Evolutionary conservation across 2,113 vertebrate species (phyloP).

Genomic region (Myxocyprinus asiaticus): DNA sequence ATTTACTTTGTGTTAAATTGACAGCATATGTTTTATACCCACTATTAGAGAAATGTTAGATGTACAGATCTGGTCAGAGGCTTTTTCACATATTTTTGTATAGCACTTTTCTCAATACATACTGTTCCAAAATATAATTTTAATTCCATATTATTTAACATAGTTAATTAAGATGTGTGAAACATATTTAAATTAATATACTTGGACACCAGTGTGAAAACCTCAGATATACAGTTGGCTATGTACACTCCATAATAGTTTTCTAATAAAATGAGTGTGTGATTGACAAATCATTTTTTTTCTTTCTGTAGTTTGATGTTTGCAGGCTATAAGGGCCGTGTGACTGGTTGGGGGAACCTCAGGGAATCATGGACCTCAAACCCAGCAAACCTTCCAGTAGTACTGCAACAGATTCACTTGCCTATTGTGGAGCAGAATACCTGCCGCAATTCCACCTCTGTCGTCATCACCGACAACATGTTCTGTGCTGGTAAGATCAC

Average conservation of each 20-base stretch:
- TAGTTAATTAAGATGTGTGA: no score
- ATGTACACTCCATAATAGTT: neutral
- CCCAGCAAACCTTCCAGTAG: constrained; percentile 62
- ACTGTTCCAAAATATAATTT: no score
- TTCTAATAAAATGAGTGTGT: neutral
- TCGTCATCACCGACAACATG: constrained; percentile 92
- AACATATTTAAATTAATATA: no score
- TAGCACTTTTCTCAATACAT: no score
- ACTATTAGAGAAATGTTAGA: no score
- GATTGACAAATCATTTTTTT: neutral
- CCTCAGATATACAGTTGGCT: neutral
- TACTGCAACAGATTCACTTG: constrained; percentile 87
- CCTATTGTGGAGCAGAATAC: constrained; percentile 78
- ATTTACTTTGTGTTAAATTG: no score
- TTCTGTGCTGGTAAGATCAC: constrained; percentile 87
- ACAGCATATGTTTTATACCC: no score
- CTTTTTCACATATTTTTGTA: no score
- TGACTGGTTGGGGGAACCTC: constrained; percentile 94
- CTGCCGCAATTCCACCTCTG: constrained; percentile 82
- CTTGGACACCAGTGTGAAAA: no score
- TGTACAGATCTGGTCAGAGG: no score
- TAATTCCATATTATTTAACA: no score
- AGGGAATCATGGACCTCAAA: constrained; percentile 77
- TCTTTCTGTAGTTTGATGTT: constrained; percentile 77
- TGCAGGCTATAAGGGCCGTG: constrained; percentile 83